Conservation (phyloP, 2,797 vertebrate species). For the Pseudochromis fuscus region DNA sequence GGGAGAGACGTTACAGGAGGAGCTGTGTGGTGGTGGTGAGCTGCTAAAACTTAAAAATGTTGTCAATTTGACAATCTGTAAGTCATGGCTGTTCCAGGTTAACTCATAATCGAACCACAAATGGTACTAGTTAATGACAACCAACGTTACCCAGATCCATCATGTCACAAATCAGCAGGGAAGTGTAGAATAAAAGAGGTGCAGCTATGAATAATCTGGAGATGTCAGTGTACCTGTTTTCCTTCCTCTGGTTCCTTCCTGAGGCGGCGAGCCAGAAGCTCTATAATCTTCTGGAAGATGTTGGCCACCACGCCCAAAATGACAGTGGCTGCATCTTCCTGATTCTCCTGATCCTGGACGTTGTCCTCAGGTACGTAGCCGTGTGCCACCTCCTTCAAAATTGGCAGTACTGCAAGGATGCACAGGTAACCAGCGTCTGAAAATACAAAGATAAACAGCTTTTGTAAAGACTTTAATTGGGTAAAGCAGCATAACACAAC, state of each 20-base stretch:
- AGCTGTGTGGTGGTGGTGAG: background rate
- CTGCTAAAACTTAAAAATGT: background rate
- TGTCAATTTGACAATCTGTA: background rate
- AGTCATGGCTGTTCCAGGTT: background rate
- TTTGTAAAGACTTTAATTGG: background rate
- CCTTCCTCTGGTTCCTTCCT: conserved; percentile 87
- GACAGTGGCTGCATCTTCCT: conserved; percentile 65
- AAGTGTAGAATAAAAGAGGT: background rate
- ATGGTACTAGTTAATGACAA: background rate
- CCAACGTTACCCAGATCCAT: no score
- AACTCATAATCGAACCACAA: background rate
- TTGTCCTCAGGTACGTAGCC: conserved; percentile 70
- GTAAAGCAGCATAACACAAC: background rate
- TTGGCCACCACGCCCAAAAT: conserved; percentile 86
- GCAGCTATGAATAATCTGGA: background rate
- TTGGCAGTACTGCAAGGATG: conserved; percentile 83
- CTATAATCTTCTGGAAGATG: conserved; percentile 92
- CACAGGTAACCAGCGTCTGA: conserved; percentile 88
- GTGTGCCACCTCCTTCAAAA: conserved; percentile 89
- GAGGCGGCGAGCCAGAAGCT: conserved; percentile 85
- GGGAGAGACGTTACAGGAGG: background rate
- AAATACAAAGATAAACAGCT: conserved; percentile 31
- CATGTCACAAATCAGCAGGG: no score
- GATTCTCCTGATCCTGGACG: conserved; percentile 44
- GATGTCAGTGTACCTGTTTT: conserved; percentile 82